phyloP scores from a whole-genome alignment of 2,113 vertebrate genomes.

The Mobula hypostoma region DNA sequence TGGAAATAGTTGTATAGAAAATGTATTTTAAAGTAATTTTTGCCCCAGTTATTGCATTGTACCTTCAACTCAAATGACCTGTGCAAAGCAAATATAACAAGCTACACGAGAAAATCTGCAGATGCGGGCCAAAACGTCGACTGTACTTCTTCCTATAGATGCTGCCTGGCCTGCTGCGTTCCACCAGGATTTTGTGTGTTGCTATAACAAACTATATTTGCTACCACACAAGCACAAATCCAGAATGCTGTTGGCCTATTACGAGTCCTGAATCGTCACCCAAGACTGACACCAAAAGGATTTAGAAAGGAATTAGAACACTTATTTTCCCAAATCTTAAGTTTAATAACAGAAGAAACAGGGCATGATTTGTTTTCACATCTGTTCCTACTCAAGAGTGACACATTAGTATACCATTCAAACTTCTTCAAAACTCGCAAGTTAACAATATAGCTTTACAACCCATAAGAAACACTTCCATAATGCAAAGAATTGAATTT shows the following conservation, averaged over 20 bases:
- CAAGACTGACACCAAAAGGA: background rate
- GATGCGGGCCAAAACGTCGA: no score
- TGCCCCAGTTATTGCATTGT: background rate
- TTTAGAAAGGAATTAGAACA: background rate
- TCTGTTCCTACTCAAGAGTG: background rate
- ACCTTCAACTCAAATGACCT: background rate
- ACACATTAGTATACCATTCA: background rate
- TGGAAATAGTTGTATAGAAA: background rate
- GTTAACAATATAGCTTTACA: background rate
- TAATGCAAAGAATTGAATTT: background rate
- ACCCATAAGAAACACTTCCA: background rate
- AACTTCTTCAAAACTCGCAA: background rate
- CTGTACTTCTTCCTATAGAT: no score
- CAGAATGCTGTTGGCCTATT: background rate
- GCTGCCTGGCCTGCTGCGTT: no score
- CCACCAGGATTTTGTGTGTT: no score
- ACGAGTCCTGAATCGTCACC: background rate
- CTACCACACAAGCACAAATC: background rate
- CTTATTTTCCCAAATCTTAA: background rate
- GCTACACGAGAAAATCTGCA: background rate
- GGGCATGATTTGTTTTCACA: background rate
- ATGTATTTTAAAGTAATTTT: background rate
- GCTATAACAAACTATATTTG: background rate
- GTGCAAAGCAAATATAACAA: background rate
- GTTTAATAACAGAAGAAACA: background rate